phyloP scores from a whole-genome alignment of 2,113 vertebrate species.

The Larimichthys crocea region DNA sequence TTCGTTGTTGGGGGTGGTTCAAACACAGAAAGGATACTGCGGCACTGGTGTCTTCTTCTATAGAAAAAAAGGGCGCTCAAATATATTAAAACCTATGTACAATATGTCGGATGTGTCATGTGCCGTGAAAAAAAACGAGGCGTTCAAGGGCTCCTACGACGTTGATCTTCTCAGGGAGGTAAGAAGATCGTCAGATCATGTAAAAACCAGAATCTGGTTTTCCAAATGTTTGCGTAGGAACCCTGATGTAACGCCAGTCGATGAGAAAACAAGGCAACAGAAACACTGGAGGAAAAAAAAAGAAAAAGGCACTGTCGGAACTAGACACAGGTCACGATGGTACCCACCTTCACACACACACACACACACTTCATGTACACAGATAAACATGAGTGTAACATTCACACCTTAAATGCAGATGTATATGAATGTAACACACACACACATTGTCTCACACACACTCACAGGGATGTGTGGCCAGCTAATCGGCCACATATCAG shows the following conservation, averaged over 20 bases:
- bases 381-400: slow-evolving; percentile 11
- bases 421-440: slow-evolving; percentile 28
- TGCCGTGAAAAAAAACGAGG: slow-evolving; percentile 66
- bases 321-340: slow-evolving; percentile 73
- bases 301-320: slow-evolving; percentile 94
- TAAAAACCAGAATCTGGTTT: neutral
- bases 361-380: neutral
- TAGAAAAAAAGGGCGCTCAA: slow-evolving; percentile 74
- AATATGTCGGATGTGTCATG: slow-evolving; percentile 74
- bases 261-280: slow-evolving; percentile 73
- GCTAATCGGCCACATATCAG: slow-evolving; percentile 37
- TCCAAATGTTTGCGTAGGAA: slow-evolving; percentile 29
- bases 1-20: neutral
- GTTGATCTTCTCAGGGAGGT: slow-evolving; percentile 3
- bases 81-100: slow-evolving; percentile 84
- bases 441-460: slow-evolving; percentile 4
- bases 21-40: slow-evolving; percentile 72
- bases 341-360: slow-evolving; percentile 10
- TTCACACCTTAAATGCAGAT: slow-evolving; percentile 39
- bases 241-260: slow-evolving; percentile 45
- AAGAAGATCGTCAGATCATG: slow-evolving; percentile 13
- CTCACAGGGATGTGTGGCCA: neutral
- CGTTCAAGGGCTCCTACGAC: slow-evolving; percentile 59
- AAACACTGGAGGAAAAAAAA: slow-evolving; percentile 79
- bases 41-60: slow-evolving; percentile 62